Evolutionary conservation across 2,888 invertebrate species (phyloP), one percentile per base, ranked within the genome.

Genomic region (Calameuta idolon): DNA sequence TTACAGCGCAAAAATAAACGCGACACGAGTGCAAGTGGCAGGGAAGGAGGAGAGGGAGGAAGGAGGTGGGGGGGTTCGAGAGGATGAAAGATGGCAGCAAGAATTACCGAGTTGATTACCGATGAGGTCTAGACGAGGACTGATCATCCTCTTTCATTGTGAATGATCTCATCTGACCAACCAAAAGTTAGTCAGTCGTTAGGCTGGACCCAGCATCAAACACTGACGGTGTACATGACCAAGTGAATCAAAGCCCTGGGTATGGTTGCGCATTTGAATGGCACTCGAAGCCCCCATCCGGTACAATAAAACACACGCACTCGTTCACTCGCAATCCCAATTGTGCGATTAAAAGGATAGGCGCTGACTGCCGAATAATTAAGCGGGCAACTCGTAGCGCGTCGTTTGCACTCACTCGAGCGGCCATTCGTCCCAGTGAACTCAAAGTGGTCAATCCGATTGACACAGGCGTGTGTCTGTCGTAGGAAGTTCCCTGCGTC

Each of bases 191-290:
- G 37, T 12, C 37, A 37, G 23, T 23, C 23, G 55, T 23, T 55
- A 23, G 5, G 5, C 23, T 55, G 23, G 55, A 55, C 55, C 23
- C 5, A 55, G 55, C 55, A 3, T 23, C 55, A 9, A 55, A 55
- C 23, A 9, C 55, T 55, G 23, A 55, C 3, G 23, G 55, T 23
- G 55, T 55, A 9, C 23, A 55, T 55, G 55, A 15, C 55, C 5
- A 55, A 55, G 55, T 55, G 23, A 55, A 55, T 55, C 55, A 55
- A 55, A 55, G 55, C 55, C 34, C 75, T 34, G 74, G 75, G 80
- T 55, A 85, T 82, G 82, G 86, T 85, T 88, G 88, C 81, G 85
- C 88, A 88, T 88, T 89, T 88, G 83, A 85, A 85, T 85, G 80
- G 77, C 81, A 83, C 85, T 87, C 83, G 79, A 81, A 68, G 33